Evolutionary conservation across 2,797 vertebrate genomes (phyloP), one percentile per base, ranked within the genome.

Genomic region (Taenioides sp.): DNA sequence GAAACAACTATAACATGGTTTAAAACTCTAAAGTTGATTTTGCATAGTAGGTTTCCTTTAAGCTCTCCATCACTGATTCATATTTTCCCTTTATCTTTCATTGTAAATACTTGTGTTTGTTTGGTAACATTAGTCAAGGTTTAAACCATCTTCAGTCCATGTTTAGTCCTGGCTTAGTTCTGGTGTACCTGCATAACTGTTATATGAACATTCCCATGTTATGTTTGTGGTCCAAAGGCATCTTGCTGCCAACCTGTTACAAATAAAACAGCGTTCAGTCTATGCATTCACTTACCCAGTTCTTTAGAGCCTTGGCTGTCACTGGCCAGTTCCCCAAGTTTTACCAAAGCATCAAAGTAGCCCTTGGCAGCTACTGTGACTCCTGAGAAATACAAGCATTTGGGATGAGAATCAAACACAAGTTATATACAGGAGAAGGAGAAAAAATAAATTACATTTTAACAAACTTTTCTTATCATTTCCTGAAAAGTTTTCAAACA

Each of bases 291-390:
- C 94, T 94, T 89, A 96, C 95, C 95, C 80, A 96, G 90, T 88
- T 96, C 95, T 84, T 95, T 96, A 65, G 95, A 95, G 71, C 95
- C 95, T 87, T 96, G 95, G 87, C 95, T 95, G 86, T 95, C 94
- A 52, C 95, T 95, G 5, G 95, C 94, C 77, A 96, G 86, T 77
- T 96, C 95, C 69, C 95, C 95, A 0, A 96, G 93, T 88, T 95
- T 95, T 80, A 96, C 95, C 81, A 96, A 88, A 65, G 95, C 91
- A 49, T 96, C 95, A 28, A 96, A 96, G 89, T 96, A 96, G 9
- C 95, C 95, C 78, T 96, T 96, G 40, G 95, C 95, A 75, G 95
- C 95, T 52, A 94, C 87, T 0, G 95, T 95, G 68, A 96, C 95
- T 70, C 95, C 95, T 96, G 84, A 60, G 25, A 60, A 81, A 69